These are phyloP conservation scores for Volucella zonaria DNA, from an alignment of 2,888 invertebrate species.

Conservation along the genomic window DNA sequence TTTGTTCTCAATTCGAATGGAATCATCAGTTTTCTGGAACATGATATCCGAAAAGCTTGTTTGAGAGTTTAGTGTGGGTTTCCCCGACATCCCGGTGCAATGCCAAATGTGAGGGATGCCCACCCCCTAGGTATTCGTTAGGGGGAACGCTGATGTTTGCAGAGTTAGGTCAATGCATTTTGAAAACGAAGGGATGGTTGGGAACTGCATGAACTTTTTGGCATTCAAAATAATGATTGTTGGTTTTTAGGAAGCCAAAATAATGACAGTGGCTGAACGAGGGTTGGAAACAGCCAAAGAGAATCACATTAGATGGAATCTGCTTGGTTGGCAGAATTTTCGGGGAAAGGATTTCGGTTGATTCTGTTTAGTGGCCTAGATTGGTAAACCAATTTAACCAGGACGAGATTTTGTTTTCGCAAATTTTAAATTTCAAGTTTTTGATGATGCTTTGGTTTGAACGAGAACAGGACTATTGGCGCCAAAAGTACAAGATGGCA, in stretches of 20 bases:
- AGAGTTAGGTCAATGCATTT: slow-evolving; percentile 27
- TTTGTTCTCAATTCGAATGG: slow-evolving; percentile 53
- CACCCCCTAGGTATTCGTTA: background rate
- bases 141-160: slow-evolving; percentile 9
- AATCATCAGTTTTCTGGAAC: slow-evolving; percentile 53
- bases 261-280: slow-evolving; percentile 9
- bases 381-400: background rate
- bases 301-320: slow-evolving; percentile 20
- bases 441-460: slow-evolving; percentile 10
- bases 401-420: slow-evolving; percentile 26
- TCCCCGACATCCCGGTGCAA: slow-evolving; percentile 9
- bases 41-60: slow-evolving; percentile 18
- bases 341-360: background rate
- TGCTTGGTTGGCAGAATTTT: slow-evolving; percentile 32
- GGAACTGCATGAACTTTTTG: slow-evolving; percentile 8
- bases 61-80: background rate
- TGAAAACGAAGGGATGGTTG: background rate
- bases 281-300: background rate
- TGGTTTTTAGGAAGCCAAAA: slow-evolving; percentile 28
- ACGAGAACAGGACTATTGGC: background rate
- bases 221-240: slow-evolving; percentile 46
- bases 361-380: slow-evolving; percentile 43
- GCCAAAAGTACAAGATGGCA: background rate
- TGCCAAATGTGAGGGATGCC: slow-evolving; percentile 3
- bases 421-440: slow-evolving; percentile 26